These are phyloP conservation scores for Chanos chanos DNA, from an alignment of 2,797 vertebrate genomes.

Conservation along the genomic window DNA sequence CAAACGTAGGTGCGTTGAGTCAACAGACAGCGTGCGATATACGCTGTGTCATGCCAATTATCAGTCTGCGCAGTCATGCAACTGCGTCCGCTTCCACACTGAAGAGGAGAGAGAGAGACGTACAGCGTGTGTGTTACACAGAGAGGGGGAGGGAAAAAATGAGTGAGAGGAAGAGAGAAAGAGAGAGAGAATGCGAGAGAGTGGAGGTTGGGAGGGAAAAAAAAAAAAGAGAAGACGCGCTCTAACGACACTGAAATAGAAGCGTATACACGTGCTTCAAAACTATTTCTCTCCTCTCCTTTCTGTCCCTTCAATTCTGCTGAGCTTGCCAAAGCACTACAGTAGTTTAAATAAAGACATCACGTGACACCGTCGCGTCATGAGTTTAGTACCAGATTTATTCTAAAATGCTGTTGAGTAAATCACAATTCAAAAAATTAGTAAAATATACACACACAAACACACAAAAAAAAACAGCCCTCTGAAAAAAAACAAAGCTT, in stretches of 20 bases:
- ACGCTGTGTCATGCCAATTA: no score
- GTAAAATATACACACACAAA: not conserved
- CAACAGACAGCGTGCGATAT: no score
- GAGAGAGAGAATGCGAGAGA: not conserved
- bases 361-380: not conserved
- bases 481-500: no score
- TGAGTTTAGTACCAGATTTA: not conserved
- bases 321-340: slow-evolving; percentile 1
- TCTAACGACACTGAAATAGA: slow-evolving; percentile 17
- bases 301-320: not conserved
- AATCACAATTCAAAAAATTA: not conserved
- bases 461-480: not conserved
- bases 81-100: slow-evolving; percentile 42
- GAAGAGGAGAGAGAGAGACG: not conserved
- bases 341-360: not conserved
- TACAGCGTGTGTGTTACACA: not conserved
- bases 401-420: not conserved
- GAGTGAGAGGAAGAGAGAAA: not conserved
- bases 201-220: not conserved
- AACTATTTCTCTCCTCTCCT: slow-evolving; percentile 2
- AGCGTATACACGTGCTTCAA: slow-evolving; percentile 2
- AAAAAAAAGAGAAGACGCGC: not conserved
- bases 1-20: no score
- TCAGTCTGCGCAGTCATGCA: no score
- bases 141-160: no score